Conservation (phyloP, 2,113 vertebrate genomes). For the Phocoena phocoena region DNA sequence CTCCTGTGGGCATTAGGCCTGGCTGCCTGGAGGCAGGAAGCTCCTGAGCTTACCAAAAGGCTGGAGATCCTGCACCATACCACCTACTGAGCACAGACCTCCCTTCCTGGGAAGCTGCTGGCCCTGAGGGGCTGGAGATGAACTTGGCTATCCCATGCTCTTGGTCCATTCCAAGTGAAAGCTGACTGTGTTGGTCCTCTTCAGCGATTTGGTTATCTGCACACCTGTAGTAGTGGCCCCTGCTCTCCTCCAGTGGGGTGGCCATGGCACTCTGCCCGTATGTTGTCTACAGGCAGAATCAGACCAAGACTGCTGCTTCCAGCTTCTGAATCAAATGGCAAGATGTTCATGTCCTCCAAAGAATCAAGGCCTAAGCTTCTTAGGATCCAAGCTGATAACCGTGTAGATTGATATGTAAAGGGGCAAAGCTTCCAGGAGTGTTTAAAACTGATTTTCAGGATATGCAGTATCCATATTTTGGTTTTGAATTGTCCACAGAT, state of each 20-base stretch:
- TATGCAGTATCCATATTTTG: not conserved
- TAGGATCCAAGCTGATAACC: constrained; percentile 5
- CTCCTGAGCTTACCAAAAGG: not conserved
- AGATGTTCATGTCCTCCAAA: constrained; percentile 47
- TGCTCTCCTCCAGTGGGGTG: not conserved
- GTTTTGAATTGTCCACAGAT: not conserved
- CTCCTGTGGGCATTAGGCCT: not conserved
- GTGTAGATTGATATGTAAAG: constrained; percentile 41
- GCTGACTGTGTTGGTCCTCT: not conserved
- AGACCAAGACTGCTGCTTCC: constrained; percentile 30
- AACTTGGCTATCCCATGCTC: not conserved
- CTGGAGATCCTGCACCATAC: not conserved
- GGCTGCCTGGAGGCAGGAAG: not conserved
- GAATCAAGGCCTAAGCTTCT: not conserved
- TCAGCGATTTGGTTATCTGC: not conserved
- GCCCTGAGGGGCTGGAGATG: not conserved
- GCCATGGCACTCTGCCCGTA: not conserved
- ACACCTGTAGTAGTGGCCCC: not conserved
- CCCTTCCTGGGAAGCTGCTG: not conserved
- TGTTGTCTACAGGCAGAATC: not conserved
- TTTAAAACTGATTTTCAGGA: constrained; percentile 50
- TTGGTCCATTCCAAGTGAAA: not conserved
- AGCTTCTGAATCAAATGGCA: not conserved
- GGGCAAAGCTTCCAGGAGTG: constrained; percentile 31
- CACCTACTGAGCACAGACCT: not conserved